Base-by-base conservation (phyloP, 2,113 vertebrate species). In the Raja brachyura region DNA sequence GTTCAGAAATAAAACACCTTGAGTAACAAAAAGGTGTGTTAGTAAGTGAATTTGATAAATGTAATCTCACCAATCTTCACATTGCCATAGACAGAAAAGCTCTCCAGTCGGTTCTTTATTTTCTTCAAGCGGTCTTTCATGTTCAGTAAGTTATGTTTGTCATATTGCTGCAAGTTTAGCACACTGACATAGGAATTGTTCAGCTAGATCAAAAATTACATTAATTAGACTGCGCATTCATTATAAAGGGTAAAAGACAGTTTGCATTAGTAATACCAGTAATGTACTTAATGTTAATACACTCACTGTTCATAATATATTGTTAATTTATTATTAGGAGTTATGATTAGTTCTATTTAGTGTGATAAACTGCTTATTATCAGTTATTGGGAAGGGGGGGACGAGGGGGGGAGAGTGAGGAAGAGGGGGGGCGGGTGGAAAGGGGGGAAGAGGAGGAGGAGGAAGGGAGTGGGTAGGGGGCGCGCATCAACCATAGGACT, bases 81-180 rank as follows among this genome's bases (percentile, higher is more conserved):
- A 33, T 93, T 93, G 11, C 96, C 95, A 74, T 96, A 96, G 31
- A 95, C 94, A 78, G 93, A 95, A 93, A 96, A 96, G 85, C 94
- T 96, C 94, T 96, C 94, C 0, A 93, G 94, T 0, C 90, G 93
- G 93, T 97, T 97, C 94, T 94, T 96, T 77, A 97, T 93, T 68
- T 93, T 66, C 54, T 95, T 95, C 8, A 97, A 93, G 81, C 93
- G 95, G 73, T 96, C 95, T 93, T 93, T 96, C 31, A 96, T 93
- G 0, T 94, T 85, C 93, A 95, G 95, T 77, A 96, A 94, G 94
- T 97, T 97, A 14, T 95, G 77, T 28, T 93, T 74, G 93, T 97
- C 93, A 3, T 94, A 92, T 20, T 25, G 94, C 59, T 96, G 93
- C 94, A 96, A 94, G 79, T 5, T 94, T 1, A 88, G 73, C 0